These are phyloP conservation scores for Cinclus cinclus DNA, from an alignment of 2,113 vertebrate species.

Conservation along the genomic window DNA sequence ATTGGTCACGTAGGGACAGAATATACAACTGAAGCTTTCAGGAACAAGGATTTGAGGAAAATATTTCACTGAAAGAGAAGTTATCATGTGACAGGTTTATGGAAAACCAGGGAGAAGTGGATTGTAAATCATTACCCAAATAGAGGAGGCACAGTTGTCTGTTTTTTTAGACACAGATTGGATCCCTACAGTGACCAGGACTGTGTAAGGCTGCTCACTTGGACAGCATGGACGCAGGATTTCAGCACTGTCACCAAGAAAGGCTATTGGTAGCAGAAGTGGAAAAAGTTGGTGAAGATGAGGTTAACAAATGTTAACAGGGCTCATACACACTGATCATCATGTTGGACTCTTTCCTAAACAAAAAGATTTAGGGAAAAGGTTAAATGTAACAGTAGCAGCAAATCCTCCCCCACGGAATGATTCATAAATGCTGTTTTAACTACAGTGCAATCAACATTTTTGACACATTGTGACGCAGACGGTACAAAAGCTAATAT, in stretches of 20 bases:
- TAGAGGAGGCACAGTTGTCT: background rate
- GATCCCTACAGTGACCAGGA: background rate
- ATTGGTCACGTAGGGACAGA: background rate
- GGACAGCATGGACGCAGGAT: background rate
- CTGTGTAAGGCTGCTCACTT: background rate
- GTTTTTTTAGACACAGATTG: background rate
- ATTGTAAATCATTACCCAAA: background rate
- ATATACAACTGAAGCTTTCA: background rate
- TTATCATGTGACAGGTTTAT: background rate
- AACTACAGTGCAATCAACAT: background rate
- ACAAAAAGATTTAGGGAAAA: background rate
- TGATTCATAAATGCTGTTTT: background rate
- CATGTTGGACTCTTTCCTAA: background rate
- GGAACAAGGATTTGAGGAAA: background rate
- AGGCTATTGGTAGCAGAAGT: background rate
- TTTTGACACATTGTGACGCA: background rate
- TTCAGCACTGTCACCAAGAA: background rate
- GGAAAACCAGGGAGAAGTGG: background rate
- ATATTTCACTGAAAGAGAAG: background rate
- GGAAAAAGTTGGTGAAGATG: background rate
- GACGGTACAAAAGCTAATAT: background rate
- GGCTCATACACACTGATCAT: background rate
- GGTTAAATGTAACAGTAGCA: background rate
- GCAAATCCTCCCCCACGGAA: background rate
- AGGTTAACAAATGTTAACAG: background rate